These are phyloP conservation scores for Iguana delicatissima DNA, from an alignment of 2,797 vertebrate species.

Conservation along the genomic window DNA sequence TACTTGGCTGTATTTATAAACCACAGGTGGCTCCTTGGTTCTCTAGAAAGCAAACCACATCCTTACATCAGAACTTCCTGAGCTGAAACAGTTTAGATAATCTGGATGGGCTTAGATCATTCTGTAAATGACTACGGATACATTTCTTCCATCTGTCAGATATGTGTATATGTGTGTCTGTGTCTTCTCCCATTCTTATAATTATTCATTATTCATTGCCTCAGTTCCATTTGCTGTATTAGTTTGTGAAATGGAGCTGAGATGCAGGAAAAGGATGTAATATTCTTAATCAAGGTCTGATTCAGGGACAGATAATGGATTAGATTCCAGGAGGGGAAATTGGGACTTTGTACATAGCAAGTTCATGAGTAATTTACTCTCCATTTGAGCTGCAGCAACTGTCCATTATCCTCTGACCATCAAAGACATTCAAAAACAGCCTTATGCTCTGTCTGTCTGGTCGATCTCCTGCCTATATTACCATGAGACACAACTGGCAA, in stretches of 20 bases:
- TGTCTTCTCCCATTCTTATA: fast-evolving
- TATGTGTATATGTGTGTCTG: neutral
- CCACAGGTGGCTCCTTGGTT: neutral
- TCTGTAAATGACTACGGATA: neutral
- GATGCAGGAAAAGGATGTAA: neutral
- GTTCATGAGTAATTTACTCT: conserved; percentile 7
- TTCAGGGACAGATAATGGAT: neutral
- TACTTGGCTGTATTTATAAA: neutral
- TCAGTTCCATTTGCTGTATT: neutral
- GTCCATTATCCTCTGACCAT: neutral
- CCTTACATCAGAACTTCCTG: neutral
- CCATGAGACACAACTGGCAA: neutral
- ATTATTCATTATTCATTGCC: neutral
- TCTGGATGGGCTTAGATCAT: neutral
- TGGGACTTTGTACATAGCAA: neutral
- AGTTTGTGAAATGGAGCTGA: neutral
- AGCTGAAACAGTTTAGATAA: conserved; percentile 1
- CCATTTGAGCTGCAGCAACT: neutral
- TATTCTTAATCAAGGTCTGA: fast-evolving
- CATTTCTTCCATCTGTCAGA: neutral
- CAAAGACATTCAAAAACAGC: neutral
- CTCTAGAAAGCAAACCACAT: fast-evolving
- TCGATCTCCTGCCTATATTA: neutral
- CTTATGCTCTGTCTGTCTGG: neutral
- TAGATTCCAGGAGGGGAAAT: neutral